A percentile compares a stretch with the other conserved stretches of the same genome.
Evolutionary conservation across 2,797 vertebrate species (phyloP).

Genomic region (Muscicapa comitata): DNA sequence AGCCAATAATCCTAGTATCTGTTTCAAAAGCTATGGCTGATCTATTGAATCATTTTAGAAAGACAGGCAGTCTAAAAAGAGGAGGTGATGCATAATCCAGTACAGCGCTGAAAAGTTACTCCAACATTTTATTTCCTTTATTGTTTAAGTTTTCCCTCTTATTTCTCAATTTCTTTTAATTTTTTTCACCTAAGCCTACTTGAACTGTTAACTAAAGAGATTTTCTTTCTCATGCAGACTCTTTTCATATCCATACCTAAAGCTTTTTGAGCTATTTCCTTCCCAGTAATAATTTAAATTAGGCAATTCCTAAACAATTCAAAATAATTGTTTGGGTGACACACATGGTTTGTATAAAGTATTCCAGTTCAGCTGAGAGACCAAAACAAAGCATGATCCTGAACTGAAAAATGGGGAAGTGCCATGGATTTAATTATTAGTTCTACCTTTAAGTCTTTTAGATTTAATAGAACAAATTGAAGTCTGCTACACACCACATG

Average conservation of each 20-base stretch:
- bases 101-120: background rate
- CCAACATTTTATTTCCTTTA: background rate
- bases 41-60: background rate
- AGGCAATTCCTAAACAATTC: background rate
- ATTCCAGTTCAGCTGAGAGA: background rate
- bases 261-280: background rate
- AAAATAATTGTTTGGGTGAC: background rate
- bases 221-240: background rate
- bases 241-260: background rate
- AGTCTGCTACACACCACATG: background rate
- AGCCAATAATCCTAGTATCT: background rate
- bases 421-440: background rate
- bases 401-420: background rate
- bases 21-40: background rate
- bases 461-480: background rate
- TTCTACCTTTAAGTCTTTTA: background rate
- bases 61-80: background rate
- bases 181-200: background rate
- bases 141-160: background rate
- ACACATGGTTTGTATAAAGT: background rate
- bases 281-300: background rate
- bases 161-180: background rate
- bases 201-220: background rate
- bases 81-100: background rate
- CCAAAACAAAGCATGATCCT: background rate